Base-by-base conservation (phyloP, 2,113 vertebrate genomes). In the Axis porcinus region DNA sequence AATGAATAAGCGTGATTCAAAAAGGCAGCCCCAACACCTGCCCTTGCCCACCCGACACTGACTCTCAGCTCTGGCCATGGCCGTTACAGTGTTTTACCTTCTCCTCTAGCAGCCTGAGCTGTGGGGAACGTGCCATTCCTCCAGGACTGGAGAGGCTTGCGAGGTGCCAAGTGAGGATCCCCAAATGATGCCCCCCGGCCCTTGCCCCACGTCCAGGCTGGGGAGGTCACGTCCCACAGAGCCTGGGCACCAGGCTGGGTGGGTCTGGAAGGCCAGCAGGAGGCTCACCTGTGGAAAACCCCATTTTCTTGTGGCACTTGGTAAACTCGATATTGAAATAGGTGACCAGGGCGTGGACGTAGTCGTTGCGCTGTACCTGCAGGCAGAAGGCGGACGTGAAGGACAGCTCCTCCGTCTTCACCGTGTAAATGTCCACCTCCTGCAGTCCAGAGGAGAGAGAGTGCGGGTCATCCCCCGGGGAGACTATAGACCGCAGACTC, bases 291-390 rank as follows among this genome's bases (percentile, higher is more conserved):
- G 99, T 99, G 95, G 99, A 99, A 99, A 99, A 99, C 28, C 99
- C 99, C 10, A 99, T 99, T 97, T 99, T 99, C 96, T 99, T 99
- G 98, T 99, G 99, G 99, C 99, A 99, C 98, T 99, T 99, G 0
- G 99, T 99, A 99, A 99, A 99, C 98, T 99, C 99, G 1, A 99
- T 99, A 98, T 99, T 99, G 98, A 99, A 99, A 98, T 99, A 99
- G 95, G 99, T 99, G 98, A 99, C 99, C 97, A 99, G 98, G 28
- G 99, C 99, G 0, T 99, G 99, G 97, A 99, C 98, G 60, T 99
- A 99, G 98, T 99, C 99, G 0, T 99, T 99, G 91, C 99, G 99
- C 98, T 99, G 99, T 97, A 99, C 99, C 98, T 99, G 99, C 97
- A 99, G 99, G 98, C 99, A 99, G 98, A 99, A 99, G 1, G 99